Percentiles rank a stretch among this genome's conserved stretches.
Evolutionary conservation across 2,797 vertebrate species (phyloP).

Genomic region (Alcedo quadribrachys): DNA sequence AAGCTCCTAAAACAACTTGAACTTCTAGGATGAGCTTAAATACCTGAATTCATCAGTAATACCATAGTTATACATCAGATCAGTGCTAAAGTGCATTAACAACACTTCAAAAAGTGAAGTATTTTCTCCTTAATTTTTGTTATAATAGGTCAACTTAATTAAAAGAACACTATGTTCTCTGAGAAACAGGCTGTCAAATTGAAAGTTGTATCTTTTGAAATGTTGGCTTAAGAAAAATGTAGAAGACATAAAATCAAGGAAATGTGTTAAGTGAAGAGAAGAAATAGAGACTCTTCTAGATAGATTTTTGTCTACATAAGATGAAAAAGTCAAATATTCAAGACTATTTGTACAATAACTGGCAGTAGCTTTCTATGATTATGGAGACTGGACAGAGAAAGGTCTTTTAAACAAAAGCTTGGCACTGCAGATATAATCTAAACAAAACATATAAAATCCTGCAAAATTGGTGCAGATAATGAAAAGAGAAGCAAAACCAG

Average conservation of each 20-base stretch:
- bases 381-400: not conserved
- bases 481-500: not conserved
- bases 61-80: not conserved
- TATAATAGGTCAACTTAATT: not conserved
- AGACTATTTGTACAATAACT: not conserved
- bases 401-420: not conserved
- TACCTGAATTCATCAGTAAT: not conserved
- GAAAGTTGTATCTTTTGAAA: not conserved
- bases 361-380: not conserved
- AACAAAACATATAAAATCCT: not conserved
- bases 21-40: not conserved
- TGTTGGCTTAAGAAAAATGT: not conserved
- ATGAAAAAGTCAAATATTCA: not conserved
- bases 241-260: not conserved
- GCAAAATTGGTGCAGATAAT: not conserved
- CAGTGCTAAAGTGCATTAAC: not conserved
- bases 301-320: not conserved
- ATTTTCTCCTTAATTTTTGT: slow-evolving; percentile 6
- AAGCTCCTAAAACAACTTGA: slow-evolving; percentile 8
- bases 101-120: not conserved
- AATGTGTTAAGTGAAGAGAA: not conserved
- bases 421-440: not conserved
- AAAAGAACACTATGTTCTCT: not conserved
- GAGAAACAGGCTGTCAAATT: not conserved
- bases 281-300: not conserved